Base-by-base conservation (phyloP, 2,113 vertebrate species). In the Rhinoderma darwinii region DNA sequence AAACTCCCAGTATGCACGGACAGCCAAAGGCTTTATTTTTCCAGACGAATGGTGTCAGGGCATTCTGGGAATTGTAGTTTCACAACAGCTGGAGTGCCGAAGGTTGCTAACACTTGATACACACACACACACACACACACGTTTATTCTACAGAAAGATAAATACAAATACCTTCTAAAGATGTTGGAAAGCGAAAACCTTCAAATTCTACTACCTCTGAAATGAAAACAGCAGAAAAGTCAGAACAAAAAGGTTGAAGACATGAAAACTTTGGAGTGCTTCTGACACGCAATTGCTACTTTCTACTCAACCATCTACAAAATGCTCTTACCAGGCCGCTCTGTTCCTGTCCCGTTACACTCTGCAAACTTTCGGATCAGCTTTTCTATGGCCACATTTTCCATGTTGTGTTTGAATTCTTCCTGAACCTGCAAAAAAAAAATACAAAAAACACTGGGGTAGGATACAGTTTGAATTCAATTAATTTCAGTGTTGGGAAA, bases 331-430 rank as follows among this genome's bases (percentile, higher is more conserved):
- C 97, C 97, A 89, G 98, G 98, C 56, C 94, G 92, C 63, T 98
- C 97, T 0, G 92, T 94, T 56, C 98, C 98, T 0, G 98, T 99
- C 39, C 97, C 96, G 82, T 97, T 99, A 94, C 91, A 96, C 89
- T 99, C 97, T 0, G 95, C 95, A 18, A 98, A 97, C 83, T 96
- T 97, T 89, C 96, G 92, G 43, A 99, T 91, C 86, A 99, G 94
- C 88, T 93, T 95, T 39, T 97, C 96, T 3, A 96, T 95, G 30
- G 95, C 95, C 2, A 98, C 96, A 89, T 99, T 99, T 89, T 99
- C 97, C 89, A 98, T 96, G 14, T 99, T 99, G 89, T 99, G 98
- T 90, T 98, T 98, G 90, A 99, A 99, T 20, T 99, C 98, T 89
- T 98, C 97, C 0, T 99, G 97, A 0, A 99, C 98, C 97, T 99